A percentile compares a stretch with the other conserved stretches of the same genome.
phyloP scores from a whole-genome alignment of 1,140 invertebrate species.

The Trachymyrmex cornetzi region DNA sequence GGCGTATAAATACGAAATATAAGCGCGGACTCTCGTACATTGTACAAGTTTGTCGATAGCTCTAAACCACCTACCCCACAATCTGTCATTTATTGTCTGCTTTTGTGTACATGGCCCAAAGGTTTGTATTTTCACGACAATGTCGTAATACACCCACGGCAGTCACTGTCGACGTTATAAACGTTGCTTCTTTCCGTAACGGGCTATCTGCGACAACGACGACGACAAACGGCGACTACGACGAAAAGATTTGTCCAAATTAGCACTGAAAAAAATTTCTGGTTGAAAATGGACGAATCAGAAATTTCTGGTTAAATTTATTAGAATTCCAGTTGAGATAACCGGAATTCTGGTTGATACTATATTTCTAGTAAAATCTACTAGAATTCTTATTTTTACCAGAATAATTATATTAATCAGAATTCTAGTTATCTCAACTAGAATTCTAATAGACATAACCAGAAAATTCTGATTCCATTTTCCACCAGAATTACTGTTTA shows the following conservation, averaged over 20 bases:
- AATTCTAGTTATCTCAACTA: no score
- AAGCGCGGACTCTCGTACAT: background rate
- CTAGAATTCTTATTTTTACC: no score
- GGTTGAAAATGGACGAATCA: no score
- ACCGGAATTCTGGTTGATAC: no score
- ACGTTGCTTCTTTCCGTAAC: conserved; percentile 25
- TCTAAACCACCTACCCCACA: background rate
- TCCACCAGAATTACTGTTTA: no score
- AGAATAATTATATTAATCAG: no score
- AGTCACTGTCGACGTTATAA: background rate
- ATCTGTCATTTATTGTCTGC: conserved; percentile 16
- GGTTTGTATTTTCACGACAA: background rate
- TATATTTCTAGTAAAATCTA: no score
- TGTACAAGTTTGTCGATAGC: conserved; percentile 9
- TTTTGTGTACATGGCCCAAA: background rate
- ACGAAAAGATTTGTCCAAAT: conserved; percentile 44
- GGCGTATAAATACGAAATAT: background rate
- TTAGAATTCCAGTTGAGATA: no score
- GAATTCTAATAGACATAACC: no score
- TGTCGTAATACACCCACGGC: background rate
- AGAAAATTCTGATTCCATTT: no score
- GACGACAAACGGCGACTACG: conserved; percentile 15
- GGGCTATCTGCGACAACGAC: conserved; percentile 9
- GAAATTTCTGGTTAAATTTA: no score
- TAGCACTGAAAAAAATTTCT: no score